These are phyloP conservation scores for Gadopsis bispinosus DNA, from an alignment of 2,797 vertebrate genomes.

Conservation along the genomic window DNA sequence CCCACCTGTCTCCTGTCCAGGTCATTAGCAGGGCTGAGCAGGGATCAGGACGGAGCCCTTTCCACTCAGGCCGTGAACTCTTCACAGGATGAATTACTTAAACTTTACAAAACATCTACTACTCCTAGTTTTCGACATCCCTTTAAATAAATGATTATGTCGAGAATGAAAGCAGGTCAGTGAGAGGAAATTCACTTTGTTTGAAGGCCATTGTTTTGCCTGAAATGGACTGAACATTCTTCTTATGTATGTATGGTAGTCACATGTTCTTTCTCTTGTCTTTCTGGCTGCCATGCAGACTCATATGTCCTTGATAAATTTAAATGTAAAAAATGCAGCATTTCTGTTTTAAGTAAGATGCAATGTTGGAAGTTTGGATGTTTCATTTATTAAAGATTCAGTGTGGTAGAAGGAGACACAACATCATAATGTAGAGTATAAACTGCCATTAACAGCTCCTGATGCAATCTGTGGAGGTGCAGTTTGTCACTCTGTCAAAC, in stretches of 20 bases:
- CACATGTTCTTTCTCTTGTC: slow-evolving; percentile 38
- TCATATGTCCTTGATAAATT: slow-evolving; percentile 19
- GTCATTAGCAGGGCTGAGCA: slow-evolving; percentile 41
- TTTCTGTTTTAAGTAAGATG: not conserved
- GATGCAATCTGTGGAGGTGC: not conserved
- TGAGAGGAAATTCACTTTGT: slow-evolving; percentile 2
- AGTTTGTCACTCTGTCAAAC: not conserved
- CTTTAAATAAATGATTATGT: not conserved
- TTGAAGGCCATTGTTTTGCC: not conserved
- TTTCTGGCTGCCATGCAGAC: slow-evolving; percentile 19
- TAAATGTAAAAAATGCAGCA: not conserved
- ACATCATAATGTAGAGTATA: not conserved
- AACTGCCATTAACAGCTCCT: too few species aligned
- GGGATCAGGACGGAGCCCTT: slow-evolving; percentile 47
- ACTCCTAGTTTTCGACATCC: not conserved
- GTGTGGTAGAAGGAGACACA: not conserved
- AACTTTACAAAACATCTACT: not conserved
- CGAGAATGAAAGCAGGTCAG: slow-evolving; percentile 9
- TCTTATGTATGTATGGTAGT: slow-evolving; percentile 26
- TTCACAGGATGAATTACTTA: slow-evolving; percentile 11
- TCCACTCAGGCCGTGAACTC: slow-evolving; percentile 45
- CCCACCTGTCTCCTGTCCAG: slow-evolving; percentile 22
- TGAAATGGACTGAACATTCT: slow-evolving; percentile 13
- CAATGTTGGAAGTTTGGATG: slow-evolving; percentile 1
- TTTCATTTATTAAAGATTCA: not conserved